Evolutionary conservation across 2,797 vertebrate genomes (phyloP), one percentile per base, ranked within the genome.

Genomic region (Platalea minor): DNA sequence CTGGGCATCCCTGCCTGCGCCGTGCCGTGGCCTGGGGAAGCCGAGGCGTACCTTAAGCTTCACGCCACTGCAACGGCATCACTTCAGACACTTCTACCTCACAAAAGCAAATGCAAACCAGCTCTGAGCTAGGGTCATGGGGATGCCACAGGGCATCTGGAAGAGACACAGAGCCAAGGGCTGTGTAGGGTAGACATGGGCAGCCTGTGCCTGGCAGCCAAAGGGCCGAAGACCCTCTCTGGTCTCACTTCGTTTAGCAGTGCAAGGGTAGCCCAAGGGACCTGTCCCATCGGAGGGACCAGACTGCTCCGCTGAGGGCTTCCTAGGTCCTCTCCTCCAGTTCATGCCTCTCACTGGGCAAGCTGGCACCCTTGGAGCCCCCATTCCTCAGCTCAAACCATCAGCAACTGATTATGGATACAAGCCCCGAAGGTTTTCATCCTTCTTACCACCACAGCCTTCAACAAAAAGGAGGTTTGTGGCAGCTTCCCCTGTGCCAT

Each of bases 21-120:
- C 2, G 1, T 1, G 3, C 5, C 19, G 3, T 6, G 4, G 23
- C 37, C 17, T 1, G 1, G 23, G 39, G 25, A 73, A 57, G 9
- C 12, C 3, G 1, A 46, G 39, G 9, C 0, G 0, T 17, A 50
- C 23, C 46, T 86, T 81, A 46, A 92, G 28, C n/a, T 89, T 69
- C 60, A 60, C 11, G 3, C 8, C 17, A 43, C 56, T 43, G 20
- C 26, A 70, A 35, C 1, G 2, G 35, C 17, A 35, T 57, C 72
- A 39, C n/a, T 89, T 87, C 48, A 72, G 48, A 43, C 12, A 57
- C 29, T 39, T 87, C n/a, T 8, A 48, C 19, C 31, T 53, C 73
- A 53, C 37, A 78, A 72, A 59, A 53, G 39, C 39, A 54, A 83
- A 53, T 2, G 28, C 26, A 69, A 69, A 29, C 9, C 28, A 69